Evolutionary conservation across 1,140 invertebrate species (phyloP).

Genomic region (Hestina assimilis): DNA sequence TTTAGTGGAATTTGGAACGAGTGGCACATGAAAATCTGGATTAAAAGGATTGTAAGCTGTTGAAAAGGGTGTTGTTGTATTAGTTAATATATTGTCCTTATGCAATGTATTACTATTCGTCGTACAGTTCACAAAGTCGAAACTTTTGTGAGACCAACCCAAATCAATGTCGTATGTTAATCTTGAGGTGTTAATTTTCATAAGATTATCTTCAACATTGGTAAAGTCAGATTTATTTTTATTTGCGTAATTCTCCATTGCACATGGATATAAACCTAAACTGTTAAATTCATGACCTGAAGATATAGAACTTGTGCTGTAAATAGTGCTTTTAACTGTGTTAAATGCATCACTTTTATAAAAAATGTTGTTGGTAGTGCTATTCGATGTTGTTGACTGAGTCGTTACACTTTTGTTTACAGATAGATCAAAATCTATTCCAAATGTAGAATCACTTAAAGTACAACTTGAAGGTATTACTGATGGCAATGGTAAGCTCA

Average conservation of each 20-base stretch:
- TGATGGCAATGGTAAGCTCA: slow-evolving; percentile 59
- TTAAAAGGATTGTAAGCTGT: slow-evolving; percentile 72
- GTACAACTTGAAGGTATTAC: slow-evolving; percentile 53
- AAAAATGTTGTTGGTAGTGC: slow-evolving; percentile 57
- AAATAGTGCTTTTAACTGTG: slow-evolving; percentile 62
- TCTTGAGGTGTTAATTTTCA: slow-evolving; percentile 70
- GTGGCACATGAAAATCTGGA: slow-evolving; percentile 67
- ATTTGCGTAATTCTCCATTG: slow-evolving; percentile 65
- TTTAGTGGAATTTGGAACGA: slow-evolving; percentile 59
- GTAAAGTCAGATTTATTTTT: slow-evolving; percentile 67
- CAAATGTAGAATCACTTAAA: slow-evolving; percentile 51
- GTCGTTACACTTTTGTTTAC: slow-evolving; percentile 50
- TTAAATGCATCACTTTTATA: slow-evolving; percentile 68
- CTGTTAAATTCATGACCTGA: slow-evolving; percentile 69
- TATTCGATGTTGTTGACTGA: slow-evolving; percentile 47
- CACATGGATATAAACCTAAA: slow-evolving; percentile 66
- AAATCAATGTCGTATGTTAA: slow-evolving; percentile 72
- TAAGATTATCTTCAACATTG: slow-evolving; percentile 67
- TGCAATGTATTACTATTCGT: slow-evolving; percentile 54
- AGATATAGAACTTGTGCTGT: slow-evolving; percentile 67
- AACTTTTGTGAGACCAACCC: slow-evolving; percentile 71
- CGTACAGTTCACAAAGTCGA: slow-evolving; percentile 67
- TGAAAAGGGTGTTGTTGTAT: slow-evolving; percentile 49
- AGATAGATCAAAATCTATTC: slow-evolving; percentile 66
- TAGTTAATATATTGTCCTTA: slow-evolving; percentile 64